phyloP scores from a whole-genome alignment of 2,888 invertebrate genomes.

The Petrophora chlorosata region DNA sequence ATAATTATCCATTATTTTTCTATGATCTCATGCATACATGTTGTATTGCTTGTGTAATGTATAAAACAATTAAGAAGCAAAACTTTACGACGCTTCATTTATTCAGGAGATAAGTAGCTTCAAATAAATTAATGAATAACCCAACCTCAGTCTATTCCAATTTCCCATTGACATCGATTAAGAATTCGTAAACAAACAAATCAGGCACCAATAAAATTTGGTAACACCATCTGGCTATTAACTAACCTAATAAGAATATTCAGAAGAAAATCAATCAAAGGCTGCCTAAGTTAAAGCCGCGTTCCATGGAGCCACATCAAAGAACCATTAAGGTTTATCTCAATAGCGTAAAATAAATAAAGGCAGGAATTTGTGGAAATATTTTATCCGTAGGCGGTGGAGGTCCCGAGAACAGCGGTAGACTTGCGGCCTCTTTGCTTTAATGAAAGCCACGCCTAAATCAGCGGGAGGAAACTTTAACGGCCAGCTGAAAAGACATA shows the following conservation, averaged over 20 bases:
- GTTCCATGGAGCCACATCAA: conserved; percentile 74
- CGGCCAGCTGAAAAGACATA: conserved; percentile 62
- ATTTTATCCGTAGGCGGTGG: conserved; percentile 70
- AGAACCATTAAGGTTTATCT: conserved; percentile 79
- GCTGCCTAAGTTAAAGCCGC: conserved; percentile 71
- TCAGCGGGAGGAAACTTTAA: conserved; percentile 67
- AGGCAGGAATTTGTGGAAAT: conserved; percentile 75
- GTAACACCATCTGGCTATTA: conserved; percentile 47
- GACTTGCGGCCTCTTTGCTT: conserved; percentile 74
- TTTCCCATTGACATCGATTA: conserved; percentile 19
- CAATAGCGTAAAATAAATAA: conserved; percentile 79
- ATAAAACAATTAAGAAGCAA: no score
- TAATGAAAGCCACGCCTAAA: conserved; percentile 73
- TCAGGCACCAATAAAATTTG: conserved; percentile 48
- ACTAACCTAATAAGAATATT: conserved; percentile 56
- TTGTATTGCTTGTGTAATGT: no score
- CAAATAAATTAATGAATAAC: conserved; percentile 13
- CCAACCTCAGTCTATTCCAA: conserved; percentile 12
- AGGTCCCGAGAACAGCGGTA: conserved; percentile 56
- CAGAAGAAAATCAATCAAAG: conserved; percentile 74
- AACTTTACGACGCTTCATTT: neutral
- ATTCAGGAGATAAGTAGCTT: neutral
- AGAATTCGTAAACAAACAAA: conserved; percentile 25
- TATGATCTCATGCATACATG: no score
- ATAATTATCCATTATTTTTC: no score